Base-by-base conservation (phyloP, 2,888 invertebrate species). In the Nesidiocoris tenuis region DNA sequence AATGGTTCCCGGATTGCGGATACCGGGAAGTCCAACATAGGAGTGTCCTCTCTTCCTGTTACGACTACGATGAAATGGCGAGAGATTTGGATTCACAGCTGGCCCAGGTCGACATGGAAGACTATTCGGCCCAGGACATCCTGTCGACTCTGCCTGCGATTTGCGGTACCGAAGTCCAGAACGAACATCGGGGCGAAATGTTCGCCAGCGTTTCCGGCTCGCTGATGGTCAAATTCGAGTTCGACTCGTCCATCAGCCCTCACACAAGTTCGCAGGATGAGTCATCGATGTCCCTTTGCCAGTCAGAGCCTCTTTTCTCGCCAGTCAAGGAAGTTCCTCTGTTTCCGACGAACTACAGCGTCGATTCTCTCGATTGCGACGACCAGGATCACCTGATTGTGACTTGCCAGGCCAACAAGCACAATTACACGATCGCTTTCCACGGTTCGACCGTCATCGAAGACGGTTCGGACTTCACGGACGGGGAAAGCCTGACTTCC, bases 41-140 rank as follows among this genome's bases (percentile, higher is more conserved):
- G 79, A 93, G 93, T 83, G 91, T 94, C 77, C 86, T 94, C 79
- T 91, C 91, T 78, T 93, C 93, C 71, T 91, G 92, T 82, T 94
- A 95, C 84, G 94, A 95, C 84, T 94, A 95, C 84, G 94, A 95
- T 84, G 93, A 93, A 83, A 86, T 95, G 82, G 90, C 94, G 56
- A 88, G 93, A 83, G 94, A 95, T 84, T 88, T 95, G 85, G 95
- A 96, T 85, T 95, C 94, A 78, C 95, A 95, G 84, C 88, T 96
- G 82, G 96, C 96, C 59, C 94, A 96, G 85, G 94, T 95, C 76
- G 96, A 96, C 85, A 96, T 96, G 92, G 95, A 96, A 84, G 93
- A 94, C 84, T 95, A 95, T 85, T 89, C 91, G 80, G 92, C 94
- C 21, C 93, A 95, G 85, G 95, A 96, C 82, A 95, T 96, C 81